Base-by-base conservation (phyloP, 2,888 invertebrate species). In the Phasia obesa region DNA sequence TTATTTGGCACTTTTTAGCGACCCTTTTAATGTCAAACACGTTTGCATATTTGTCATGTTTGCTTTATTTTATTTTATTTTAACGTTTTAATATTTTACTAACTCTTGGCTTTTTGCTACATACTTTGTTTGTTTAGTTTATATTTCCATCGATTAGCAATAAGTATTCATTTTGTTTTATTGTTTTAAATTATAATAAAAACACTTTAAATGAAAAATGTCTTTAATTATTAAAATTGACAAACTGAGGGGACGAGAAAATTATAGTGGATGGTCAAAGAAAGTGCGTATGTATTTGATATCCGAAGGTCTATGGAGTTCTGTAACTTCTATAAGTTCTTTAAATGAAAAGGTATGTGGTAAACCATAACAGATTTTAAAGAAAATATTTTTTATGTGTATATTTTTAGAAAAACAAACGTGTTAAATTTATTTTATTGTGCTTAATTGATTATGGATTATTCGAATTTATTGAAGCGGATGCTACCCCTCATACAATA, bases 391-490 rank as follows among this genome's bases (percentile, higher is more conserved):
- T 60, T 13, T 42, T n/a, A 15, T 59, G 27, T 55, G 1, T 15
- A 19, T 59, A 25, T 21, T 42, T 31, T 13, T 53, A 88, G 23
- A 90, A 89, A 86, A 90, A 89, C 53, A 89, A 89, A 70, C 89
- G 90, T 17, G 89, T 90, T 53, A 89, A 89, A 77, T 90, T 89
- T 71, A 86, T 89, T 15, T 88, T 89, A 69, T 85, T 90, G 15
- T 89, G 90, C 67, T 78, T 89, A 69, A 90, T 89, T 31, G 89
- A 89, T 84, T 88, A 88, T 9, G 89, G 88, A 65, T 76, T 89
- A 67, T 89, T 89, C 49, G 90, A 89, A 77, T 89, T 90, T 65
- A 89, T 80, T 90, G 90, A 88, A 88, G 55, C 88, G 88, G 86
- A 90, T 89, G 85, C 88, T 88, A 90, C 89, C 23, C 86, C 89